These are phyloP conservation scores for Tachysurus vachellii DNA, from an alignment of 2,113 vertebrate species.

Conservation along the genomic window DNA sequence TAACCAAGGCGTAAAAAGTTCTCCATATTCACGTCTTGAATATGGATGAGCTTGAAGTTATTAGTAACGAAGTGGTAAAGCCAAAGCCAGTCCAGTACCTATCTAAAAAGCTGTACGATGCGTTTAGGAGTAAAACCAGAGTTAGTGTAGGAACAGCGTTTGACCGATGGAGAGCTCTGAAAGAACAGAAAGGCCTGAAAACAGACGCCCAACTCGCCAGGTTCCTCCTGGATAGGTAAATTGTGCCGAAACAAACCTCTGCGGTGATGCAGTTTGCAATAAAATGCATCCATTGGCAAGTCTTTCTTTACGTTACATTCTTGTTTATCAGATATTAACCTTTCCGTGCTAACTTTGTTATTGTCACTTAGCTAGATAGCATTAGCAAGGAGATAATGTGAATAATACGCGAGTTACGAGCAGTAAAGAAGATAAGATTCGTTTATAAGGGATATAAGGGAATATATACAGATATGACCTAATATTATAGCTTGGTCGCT, in stretches of 20 bases:
- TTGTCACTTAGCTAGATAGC: too few species aligned
- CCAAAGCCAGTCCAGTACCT: slow-evolving; percentile 15
- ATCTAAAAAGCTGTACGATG: slow-evolving; percentile 28
- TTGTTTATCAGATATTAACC: not conserved
- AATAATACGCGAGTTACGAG: too few species aligned
- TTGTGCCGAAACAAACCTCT: not conserved
- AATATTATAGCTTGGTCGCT: not conserved
- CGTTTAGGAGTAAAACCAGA: slow-evolving; percentile 23
- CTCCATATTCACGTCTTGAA: not conserved
- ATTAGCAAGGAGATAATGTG: not conserved
- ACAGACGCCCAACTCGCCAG: slow-evolving; percentile 17
- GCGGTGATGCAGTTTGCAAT: not conserved
- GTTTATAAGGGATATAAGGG: not conserved
- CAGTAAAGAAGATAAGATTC: not conserved
- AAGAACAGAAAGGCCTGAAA: slow-evolving; percentile 6
- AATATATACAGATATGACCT: not conserved
- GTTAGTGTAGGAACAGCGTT: slow-evolving; percentile 3
- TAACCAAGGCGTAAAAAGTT: not conserved
- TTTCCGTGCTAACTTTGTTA: not conserved
- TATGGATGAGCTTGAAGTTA: not conserved
- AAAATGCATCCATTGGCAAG: not conserved
- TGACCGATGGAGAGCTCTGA: slow-evolving; percentile 21
- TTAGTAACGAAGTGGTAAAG: not conserved
- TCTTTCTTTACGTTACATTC: not conserved
- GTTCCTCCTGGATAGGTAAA: slow-evolving; percentile 18